These are phyloP conservation scores for Peromyscus californicus DNA, from an alignment of 2,113 vertebrate genomes.

Conservation along the genomic window DNA sequence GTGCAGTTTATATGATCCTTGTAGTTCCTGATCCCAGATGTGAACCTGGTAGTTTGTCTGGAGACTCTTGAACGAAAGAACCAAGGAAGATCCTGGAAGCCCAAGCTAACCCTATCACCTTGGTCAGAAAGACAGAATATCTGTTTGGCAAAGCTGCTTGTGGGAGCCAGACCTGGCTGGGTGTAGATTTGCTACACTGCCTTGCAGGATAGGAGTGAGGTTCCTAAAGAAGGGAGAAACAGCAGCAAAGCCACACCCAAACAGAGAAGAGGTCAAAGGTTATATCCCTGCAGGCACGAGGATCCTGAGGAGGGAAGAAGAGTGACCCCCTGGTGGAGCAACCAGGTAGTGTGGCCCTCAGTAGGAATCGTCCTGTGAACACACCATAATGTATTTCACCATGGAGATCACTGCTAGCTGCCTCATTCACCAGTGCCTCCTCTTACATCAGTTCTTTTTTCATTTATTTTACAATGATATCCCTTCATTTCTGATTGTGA, in stretches of 20 bases:
- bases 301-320: not conserved
- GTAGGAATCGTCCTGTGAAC: not conserved
- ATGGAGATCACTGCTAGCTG: not conserved
- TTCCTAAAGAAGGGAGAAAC: not conserved
- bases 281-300: not conserved
- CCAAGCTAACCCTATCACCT: not conserved
- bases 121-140: not conserved
- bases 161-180: not conserved
- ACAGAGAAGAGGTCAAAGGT: not conserved
- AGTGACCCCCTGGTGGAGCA: not conserved
- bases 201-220: not conserved
- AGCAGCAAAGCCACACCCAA: not conserved
- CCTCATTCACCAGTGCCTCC: not conserved
- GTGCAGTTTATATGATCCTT: not conserved
- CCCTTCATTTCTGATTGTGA: not conserved
- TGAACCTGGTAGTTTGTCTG: not conserved
- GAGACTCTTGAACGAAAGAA: not conserved
- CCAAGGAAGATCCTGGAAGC: not conserved
- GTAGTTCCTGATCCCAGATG: not conserved
- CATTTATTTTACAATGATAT: not conserved
- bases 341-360: not conserved
- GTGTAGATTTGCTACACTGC: not conserved
- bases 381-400: not conserved
- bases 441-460: constrained; percentile 12
- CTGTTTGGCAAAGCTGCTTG: not conserved